These are phyloP conservation scores for Mythimna impura DNA, from an alignment of 2,888 invertebrate species.

Conservation along the genomic window DNA sequence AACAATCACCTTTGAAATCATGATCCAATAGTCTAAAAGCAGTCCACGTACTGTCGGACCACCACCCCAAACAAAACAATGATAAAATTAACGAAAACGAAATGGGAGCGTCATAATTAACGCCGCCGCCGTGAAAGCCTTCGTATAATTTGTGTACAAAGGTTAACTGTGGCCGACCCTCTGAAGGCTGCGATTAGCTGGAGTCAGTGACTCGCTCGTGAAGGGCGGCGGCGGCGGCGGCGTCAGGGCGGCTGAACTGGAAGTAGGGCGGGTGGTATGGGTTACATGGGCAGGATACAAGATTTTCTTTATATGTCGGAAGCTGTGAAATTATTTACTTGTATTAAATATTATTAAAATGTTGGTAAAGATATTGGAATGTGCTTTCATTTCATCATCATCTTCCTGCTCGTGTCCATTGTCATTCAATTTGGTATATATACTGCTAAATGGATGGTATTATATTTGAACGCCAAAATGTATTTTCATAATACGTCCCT, in stretches of 20 bases:
- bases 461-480: background rate
- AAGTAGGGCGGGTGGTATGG: slow-evolving; percentile 46
- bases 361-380: background rate
- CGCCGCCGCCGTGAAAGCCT: background rate
- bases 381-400: background rate
- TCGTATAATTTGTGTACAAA: slow-evolving; percentile 22
- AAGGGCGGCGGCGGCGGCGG: slow-evolving; percentile 57
- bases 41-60: background rate
- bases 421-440: background rate
- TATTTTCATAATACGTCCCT: background rate
- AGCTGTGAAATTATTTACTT: background rate
- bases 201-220: slow-evolving; percentile 47
- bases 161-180: slow-evolving; percentile 47
- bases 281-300: slow-evolving; percentile 9
- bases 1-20: background rate
- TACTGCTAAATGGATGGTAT: background rate
- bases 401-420: too few species aligned
- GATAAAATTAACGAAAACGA: slow-evolving; percentile 1
- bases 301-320: slow-evolving; percentile 4
- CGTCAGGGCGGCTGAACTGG: slow-evolving; percentile 38
- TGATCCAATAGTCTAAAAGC: background rate
- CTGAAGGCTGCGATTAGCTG: slow-evolving; percentile 41
- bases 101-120: slow-evolving; percentile 16
- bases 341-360: background rate
- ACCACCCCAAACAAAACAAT: background rate